Evolutionary conservation across 35 echinoderm and acorn worm species (phyloP), one percentile per base, ranked within the genome.

Genomic region (Ophiothrix spiculata): DNA sequence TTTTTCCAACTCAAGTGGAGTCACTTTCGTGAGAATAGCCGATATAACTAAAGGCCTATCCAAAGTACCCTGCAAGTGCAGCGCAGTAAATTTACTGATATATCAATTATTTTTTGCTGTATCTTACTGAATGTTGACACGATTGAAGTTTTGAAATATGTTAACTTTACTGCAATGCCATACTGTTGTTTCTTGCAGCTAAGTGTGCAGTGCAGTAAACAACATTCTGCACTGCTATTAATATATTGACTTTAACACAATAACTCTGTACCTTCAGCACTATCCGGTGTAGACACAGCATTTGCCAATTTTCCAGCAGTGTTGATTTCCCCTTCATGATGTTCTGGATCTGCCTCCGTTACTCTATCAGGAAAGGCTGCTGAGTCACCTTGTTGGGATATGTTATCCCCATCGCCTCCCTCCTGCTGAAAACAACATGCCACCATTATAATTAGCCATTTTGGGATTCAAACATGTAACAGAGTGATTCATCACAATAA

Each of bases 321-420:
- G 23, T 84, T 35, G 4, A 39, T 56, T 74, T 64, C 81, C 29
- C 40, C 21, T 80, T 40, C 19, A 31, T 80, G 13, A 36, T 77
- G 80, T 37, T 90, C 88, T 12, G 88, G 88, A 19, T 56, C 87
- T 1, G 80, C 38, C 49, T 90, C 88, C 38, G 28, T 90, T 34
- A 90, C 88, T 83, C 81, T 90, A 49, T 84, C 80, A 0, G 88
- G 88, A 46, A 90, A 89, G 38, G 40, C 75, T 33, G 38, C 86
- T 25, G 6, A 38, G n/a, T 80, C 86, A 17, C 36, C 42, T 0
- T 23, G 46, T n/a, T 78, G 86, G 56, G 86, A 64, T 35, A 84
- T 56, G 33, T 90, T 80, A n/a, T 32, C 54, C 32, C 75, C 56
- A 37, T 37, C 54, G 3, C 46, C 81, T 1, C 32, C 75, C 40